Evolutionary conservation across 2,113 vertebrate genomes (phyloP).

Genomic region (Phalacrocorax pelagicus): DNA sequence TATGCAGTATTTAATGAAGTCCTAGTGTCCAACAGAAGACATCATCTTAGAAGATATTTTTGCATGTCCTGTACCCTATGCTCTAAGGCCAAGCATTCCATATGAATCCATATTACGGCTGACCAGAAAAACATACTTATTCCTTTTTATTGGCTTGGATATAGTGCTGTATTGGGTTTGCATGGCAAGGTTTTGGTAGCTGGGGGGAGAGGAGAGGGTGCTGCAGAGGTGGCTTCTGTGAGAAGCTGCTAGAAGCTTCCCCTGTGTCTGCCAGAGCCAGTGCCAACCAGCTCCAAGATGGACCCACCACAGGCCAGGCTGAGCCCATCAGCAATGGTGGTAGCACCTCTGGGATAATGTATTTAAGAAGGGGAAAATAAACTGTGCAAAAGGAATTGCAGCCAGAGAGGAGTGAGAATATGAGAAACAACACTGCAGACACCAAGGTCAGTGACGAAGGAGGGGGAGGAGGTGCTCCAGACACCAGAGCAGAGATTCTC

Average conservation of each 20-base stretch:
- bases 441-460: neutral
- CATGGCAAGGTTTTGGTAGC: neutral
- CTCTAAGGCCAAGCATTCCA: neutral
- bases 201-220: no score
- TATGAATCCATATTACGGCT: neutral
- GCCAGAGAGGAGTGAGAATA: neutral
- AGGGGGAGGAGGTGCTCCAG: neutral
- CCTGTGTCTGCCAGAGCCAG: neutral
- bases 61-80: neutral
- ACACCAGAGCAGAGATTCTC: neutral
- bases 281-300: fast-evolving
- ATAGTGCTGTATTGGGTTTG: neutral
- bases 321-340: fast-evolving
- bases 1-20: neutral
- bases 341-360: neutral
- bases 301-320: fast-evolving
- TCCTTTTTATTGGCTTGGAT: neutral
- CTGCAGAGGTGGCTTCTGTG: neutral
- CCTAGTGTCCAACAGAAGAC: neutral
- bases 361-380: neutral
- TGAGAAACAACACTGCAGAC: neutral
- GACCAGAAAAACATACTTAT: neutral
- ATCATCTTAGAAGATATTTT: neutral
- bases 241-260: neutral
- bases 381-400: neutral